Percentiles rank a stretch among this genome's conserved stretches.
These are phyloP conservation scores for Erebia epiphron DNA, from an alignment of 2,888 invertebrate genomes.

Conservation along the genomic window DNA sequence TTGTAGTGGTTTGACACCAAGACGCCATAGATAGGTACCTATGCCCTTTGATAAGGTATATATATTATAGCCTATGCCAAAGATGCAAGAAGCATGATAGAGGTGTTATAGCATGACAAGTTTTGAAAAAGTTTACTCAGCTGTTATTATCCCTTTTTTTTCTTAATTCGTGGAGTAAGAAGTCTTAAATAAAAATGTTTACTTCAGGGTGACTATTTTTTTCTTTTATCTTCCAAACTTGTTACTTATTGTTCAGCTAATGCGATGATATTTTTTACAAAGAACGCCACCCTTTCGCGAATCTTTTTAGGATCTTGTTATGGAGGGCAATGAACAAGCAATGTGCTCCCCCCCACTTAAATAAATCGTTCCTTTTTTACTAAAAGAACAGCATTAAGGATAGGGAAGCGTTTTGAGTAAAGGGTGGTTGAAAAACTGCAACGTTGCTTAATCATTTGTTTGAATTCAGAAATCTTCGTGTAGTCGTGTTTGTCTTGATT, in stretches of 20 bases:
- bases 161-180: no score
- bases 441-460: conserved; percentile 67
- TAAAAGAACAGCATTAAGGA: conserved; percentile 44
- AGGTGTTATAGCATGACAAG: no score
- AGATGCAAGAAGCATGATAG: no score
- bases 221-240: conserved; percentile 25
- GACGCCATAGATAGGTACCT: no score
- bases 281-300: conserved; percentile 49
- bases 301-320: conserved; percentile 53
- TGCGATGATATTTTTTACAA: conserved; percentile 62
- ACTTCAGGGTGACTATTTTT: background rate
- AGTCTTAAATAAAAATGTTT: background rate
- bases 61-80: no score
- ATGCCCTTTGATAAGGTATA: no score
- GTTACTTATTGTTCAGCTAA: conserved; percentile 58
- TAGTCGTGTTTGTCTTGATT: conserved; percentile 31
- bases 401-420: conserved; percentile 49
- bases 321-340: conserved; percentile 60
- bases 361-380: conserved; percentile 70
- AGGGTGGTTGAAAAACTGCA: conserved; percentile 51
- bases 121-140: no score
- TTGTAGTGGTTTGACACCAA: no score
- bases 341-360: conserved; percentile 60
- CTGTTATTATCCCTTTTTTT: no score
- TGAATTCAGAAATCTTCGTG: conserved; percentile 34